These are phyloP conservation scores for Okapia johnstoni DNA, from an alignment of 2,113 vertebrate species.

Conservation along the genomic window DNA sequence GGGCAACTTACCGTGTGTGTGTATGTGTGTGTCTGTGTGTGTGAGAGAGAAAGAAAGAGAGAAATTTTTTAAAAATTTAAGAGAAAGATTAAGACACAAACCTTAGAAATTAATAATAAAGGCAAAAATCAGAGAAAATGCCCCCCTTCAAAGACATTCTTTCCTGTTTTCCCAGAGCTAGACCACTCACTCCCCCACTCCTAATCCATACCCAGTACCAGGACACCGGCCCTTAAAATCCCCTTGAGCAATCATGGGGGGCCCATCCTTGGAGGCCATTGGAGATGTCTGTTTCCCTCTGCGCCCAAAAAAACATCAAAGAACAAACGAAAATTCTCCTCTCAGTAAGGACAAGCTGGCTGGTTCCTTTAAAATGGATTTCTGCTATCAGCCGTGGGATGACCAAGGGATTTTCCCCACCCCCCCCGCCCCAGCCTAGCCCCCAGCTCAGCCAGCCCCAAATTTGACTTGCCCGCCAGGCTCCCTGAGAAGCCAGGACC, in stretches of 20 bases:
- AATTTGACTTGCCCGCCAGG: rapidly evolving
- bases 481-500: not conserved
- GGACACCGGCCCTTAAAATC: not conserved
- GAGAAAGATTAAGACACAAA: not conserved
- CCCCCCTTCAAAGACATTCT: not conserved
- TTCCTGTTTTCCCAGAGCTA: not conserved
- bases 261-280: not conserved
- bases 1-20: not conserved
- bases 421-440: not conserved
- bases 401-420: not conserved
- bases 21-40: not conserved
- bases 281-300: not conserved
- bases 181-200: not conserved
- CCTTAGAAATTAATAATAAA: not conserved
- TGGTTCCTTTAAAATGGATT: not conserved
- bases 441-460: not conserved
- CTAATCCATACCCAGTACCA: not conserved
- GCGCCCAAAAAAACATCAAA: not conserved
- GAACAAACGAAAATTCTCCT: constrained; percentile 42
- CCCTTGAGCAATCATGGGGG: not conserved
- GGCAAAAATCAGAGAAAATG: not conserved
- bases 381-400: not conserved
- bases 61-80: not conserved
- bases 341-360: not conserved
- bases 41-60: not conserved